Conservation (phyloP, 2,797 vertebrate species). For the Chrysocyon brachyurus region DNA sequence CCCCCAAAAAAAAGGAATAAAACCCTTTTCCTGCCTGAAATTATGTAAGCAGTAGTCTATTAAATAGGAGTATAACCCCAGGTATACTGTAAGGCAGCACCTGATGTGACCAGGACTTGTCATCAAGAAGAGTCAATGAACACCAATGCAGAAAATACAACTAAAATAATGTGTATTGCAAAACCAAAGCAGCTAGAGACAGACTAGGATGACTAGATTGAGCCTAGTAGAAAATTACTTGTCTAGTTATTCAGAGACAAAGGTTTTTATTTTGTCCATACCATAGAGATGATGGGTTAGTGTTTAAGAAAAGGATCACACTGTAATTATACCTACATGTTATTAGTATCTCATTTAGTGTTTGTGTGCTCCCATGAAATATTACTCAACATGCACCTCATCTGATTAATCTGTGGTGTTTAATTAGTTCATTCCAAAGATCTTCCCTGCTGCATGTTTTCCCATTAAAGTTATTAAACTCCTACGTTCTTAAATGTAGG, state of each 20-base stretch:
- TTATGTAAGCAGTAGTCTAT: neutral
- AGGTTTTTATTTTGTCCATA: neutral
- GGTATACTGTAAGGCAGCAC: neutral
- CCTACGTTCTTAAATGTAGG: neutral
- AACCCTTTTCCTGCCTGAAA: neutral
- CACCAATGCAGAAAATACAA: neutral
- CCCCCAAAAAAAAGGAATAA: neutral
- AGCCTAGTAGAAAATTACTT: neutral
- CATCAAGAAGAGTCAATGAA: neutral
- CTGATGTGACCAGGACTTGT: neutral
- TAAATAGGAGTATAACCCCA: neutral
- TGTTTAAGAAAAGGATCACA: neutral
- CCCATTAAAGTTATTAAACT: slow-evolving; percentile 22
- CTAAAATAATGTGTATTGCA: neutral
- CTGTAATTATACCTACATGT: neutral
- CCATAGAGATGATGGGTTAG: neutral
- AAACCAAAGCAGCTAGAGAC: neutral
- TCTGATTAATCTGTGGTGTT: neutral
- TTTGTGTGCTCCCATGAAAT: neutral
- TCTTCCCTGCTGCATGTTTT: neutral
- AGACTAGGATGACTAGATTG: neutral
- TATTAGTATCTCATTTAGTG: neutral
- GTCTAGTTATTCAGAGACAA: neutral
- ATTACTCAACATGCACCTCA: neutral
- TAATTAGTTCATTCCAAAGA: neutral